Evolutionary conservation across 2,113 vertebrate genomes (phyloP).

Genomic region (Brienomyrus brachyistius): DNA sequence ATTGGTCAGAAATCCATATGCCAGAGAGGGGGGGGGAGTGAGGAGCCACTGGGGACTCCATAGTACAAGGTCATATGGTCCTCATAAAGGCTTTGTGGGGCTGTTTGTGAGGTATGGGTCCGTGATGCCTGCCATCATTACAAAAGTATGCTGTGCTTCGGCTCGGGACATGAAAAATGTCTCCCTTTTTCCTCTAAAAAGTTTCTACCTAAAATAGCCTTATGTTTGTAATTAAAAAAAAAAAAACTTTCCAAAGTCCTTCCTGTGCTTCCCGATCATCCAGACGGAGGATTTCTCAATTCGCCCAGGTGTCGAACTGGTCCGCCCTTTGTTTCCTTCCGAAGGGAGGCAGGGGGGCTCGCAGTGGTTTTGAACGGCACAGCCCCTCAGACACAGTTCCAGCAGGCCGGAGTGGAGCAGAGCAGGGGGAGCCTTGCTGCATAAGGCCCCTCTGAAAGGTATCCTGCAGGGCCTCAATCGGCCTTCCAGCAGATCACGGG

Average conservation of each 20-base stretch:
- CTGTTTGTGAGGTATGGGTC: constrained; percentile 10
- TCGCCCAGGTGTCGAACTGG: constrained; percentile 10
- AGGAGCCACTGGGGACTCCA: constrained; percentile 9
- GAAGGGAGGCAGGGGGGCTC: background rate
- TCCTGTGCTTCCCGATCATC: background rate
- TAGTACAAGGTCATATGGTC: constrained; percentile 32
- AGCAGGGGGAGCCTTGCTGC: background rate
- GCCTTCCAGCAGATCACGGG: background rate
- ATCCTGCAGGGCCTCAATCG: background rate
- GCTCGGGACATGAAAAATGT: constrained; percentile 23
- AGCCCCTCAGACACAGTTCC: constrained; percentile 3
- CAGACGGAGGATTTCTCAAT: background rate
- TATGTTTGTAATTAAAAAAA: constrained; percentile 28
- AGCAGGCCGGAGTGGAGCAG: constrained; percentile 6
- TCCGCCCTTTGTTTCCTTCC: constrained; percentile 22
- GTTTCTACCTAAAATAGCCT: constrained; percentile 28
- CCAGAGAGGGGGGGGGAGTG: constrained; percentile 16
- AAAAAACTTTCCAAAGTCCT: constrained; percentile 16
- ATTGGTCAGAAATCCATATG: constrained; percentile 16
- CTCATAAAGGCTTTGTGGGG: constrained; percentile 27
- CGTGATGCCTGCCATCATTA: constrained; percentile 25
- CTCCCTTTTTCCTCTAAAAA: constrained; percentile 16
- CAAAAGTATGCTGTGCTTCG: constrained; percentile 28
- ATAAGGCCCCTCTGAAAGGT: background rate
- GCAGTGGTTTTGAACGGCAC: background rate